These are phyloP conservation scores for Tipula confusa DNA, from an alignment of 2,888 invertebrate species.

Conservation along the genomic window DNA sequence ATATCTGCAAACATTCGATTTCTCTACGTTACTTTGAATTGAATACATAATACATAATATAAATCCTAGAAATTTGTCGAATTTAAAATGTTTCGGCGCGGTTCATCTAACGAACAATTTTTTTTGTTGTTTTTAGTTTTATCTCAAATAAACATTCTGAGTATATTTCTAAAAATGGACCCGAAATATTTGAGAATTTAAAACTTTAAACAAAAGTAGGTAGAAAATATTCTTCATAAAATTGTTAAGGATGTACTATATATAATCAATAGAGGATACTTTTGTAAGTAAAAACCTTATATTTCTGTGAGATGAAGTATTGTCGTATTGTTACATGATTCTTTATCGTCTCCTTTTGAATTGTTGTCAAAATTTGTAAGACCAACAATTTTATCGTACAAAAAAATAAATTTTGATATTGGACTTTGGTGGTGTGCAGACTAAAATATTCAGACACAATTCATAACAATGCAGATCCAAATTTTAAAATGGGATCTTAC, in stretches of 20 bases:
- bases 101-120: not conserved
- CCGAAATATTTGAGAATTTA: not conserved
- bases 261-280: not conserved
- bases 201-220: not conserved
- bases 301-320: not conserved
- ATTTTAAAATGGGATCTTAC: not conserved
- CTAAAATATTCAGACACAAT: not conserved
- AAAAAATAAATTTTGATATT: not conserved
- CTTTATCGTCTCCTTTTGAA: not conserved
- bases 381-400: not conserved
- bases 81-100: not conserved
- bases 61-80: not conserved
- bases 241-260: not conserved
- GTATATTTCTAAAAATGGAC: not conserved
- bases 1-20: not conserved
- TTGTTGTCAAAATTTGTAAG: not conserved
- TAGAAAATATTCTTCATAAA: not conserved
- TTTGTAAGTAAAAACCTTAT: not conserved
- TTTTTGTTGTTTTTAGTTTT: not conserved
- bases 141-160: not conserved
- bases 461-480: too few species aligned
- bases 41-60: too few species aligned
- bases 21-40: not conserved
- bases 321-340: not conserved
- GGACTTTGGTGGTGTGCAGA: not conserved